Base-by-base conservation (phyloP, 1,140 invertebrate genomes). In the Trichonephila clavipes region DNA sequence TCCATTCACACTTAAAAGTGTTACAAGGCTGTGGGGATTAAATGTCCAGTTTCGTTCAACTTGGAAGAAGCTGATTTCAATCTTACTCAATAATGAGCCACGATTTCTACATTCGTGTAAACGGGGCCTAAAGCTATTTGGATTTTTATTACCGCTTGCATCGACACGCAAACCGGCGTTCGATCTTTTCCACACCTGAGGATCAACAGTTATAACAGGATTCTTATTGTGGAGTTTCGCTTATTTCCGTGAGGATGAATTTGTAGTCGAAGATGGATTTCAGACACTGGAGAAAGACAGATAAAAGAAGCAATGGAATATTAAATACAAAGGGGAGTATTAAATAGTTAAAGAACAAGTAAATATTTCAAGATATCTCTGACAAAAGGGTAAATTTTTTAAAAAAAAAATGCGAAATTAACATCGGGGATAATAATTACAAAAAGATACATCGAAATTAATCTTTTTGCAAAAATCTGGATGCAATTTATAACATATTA, bases 181-280 rank as follows among this genome's bases (percentile, higher is more conserved):
- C 87, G n/a, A 88, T 88, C 87, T 88, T 72, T 72, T 88, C 62
- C 34, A n/a, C 87, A 58, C 87, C 40, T 72, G 34, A 19, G 18
- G 87, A 88, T 88, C 62, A 72, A 51, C 34, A 69, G 19, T 28
- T 51, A 18, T 64, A 66, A 66, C 64, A 14, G n/a, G 66, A 69
- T 69, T 69, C 24, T 12, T 14, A 14, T n/a, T 69, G 10, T 10
- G 7, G 21, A 10, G n/a, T 69, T 69, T 69, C 2, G 8, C 2
- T 24, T 69, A 24, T 14, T 69, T n/a, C n/a, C 4, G 66, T 69
- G n/a, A 28, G 12, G 66, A 62, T 62, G 19, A 21, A 69, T 69
- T 69, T 24, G 21, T 24, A 24, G 2, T 69, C 24, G 5, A 12
- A 28, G 66, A 69, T 69, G n/a, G 21, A 12, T 51, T 51, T 51